Base-by-base conservation (phyloP, 2,113 vertebrate species). In the Corynorhinus townsendii region DNA sequence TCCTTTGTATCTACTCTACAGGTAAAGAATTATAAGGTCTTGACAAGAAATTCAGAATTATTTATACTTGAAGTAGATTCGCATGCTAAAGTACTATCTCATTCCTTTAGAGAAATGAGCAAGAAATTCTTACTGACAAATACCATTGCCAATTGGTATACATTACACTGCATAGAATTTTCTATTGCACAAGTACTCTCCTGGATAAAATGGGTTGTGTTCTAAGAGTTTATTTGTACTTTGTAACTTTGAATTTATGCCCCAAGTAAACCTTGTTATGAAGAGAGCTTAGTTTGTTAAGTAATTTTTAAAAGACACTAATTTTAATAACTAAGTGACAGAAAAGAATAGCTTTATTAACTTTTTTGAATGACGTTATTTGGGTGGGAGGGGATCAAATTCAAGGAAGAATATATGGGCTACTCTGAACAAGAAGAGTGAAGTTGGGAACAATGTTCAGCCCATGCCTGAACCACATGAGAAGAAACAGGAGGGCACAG, bases 211-310 rank as follows among this genome's bases (percentile, higher is more conserved):
- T 28, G 20, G 33, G 7, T 47, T 84, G 11, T 73, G 7, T 71
- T 94, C 86, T 85, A 85, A 95, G 90, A 75, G 54, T 87, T 75
- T 84, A n/a, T 83, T 90, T 66, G 26, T 38, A 90, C n/a, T 84
- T 85, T 77, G 8, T 6, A 90, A 90, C 12, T 77, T 95, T 81
- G 22, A 83, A 80, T 87, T 83, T 80, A 38, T 93, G 35, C 59
- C 40, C 90, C 22, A 68, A 90, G 89, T 38, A 91, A 95, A 86
- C 38, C 22, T 15, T 89, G n/a, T 52, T 84, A 89, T 30, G 64
- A 86, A 72, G 66, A 68, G 0, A 9, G 52, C 40, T 95, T 73
- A 77, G 81, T 15, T 76, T 93, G 68, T 93, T 49, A 82, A 73
- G 8, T 38, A 5, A 22, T 24, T 62, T 69, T 80, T 5, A 80